Percentiles rank a stretch among this genome's conserved stretches.
Evolutionary conservation across 2,113 vertebrate genomes (phyloP).

Genomic region (Pseudolaguvia tuberculata): DNA sequence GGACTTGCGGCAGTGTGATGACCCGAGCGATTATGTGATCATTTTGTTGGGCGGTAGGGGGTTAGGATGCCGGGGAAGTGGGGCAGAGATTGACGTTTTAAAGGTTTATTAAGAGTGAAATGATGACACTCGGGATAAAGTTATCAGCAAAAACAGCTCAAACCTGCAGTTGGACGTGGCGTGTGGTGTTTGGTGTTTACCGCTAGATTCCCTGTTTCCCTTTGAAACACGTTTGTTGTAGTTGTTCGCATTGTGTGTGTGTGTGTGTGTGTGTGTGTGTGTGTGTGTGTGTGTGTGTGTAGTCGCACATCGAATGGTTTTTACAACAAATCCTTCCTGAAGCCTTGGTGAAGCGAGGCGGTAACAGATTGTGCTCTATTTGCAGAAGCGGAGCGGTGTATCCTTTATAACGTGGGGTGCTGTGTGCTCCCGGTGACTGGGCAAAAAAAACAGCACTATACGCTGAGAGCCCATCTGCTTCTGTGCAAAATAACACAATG

Average conservation of each 20-base stretch:
- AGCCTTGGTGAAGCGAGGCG: neutral
- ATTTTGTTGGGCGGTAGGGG: too few species aligned
- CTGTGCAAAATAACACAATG: constrained; percentile 47
- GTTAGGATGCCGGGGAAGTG: too few species aligned
- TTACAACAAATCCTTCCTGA: constrained; percentile 1
- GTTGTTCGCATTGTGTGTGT: neutral
- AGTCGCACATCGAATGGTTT: neutral
- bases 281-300: too few species aligned
- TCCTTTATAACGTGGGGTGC: constrained; percentile 42
- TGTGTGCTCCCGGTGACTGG: constrained; percentile 49
- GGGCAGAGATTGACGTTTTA: neutral
- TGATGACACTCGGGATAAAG: too few species aligned
- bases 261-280: too few species aligned
- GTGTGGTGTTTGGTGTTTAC: neutral
- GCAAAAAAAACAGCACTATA: constrained; percentile 51
- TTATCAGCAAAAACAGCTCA: neutral
- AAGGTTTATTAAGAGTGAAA: neutral
- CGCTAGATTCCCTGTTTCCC: constrained; percentile 20
- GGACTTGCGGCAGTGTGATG: neutral
- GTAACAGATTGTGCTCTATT: constrained; percentile 32
- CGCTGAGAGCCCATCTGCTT: constrained; percentile 57
- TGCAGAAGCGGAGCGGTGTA: constrained; percentile 28
- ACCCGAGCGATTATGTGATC: neutral
- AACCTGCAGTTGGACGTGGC: neutral
- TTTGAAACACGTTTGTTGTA: neutral